phyloP scores from a whole-genome alignment of 2,113 vertebrate species.

The Corythornis vintsioides region DNA sequence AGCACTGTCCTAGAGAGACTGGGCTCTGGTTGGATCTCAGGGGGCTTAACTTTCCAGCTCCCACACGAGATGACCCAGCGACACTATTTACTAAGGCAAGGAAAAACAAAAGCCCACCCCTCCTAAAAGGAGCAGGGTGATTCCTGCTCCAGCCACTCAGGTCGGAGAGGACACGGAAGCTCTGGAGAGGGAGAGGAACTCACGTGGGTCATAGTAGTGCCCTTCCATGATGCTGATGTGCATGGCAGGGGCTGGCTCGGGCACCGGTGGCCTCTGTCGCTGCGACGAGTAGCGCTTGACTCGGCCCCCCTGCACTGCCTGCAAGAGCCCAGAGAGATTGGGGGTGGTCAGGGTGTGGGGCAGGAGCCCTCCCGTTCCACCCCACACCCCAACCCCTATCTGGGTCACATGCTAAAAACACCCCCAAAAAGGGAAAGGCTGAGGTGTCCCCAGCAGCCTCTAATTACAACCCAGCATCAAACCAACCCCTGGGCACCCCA shows the following conservation, averaged over 20 bases:
- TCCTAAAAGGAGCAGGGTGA: accelerated
- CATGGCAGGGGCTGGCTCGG: constrained; percentile 87
- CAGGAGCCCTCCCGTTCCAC: neutral
- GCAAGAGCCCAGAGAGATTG: neutral
- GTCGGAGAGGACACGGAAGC: neutral
- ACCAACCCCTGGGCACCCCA: accelerated
- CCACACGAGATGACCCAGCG: accelerated
- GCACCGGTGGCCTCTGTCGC: constrained; percentile 87
- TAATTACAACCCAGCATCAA: neutral
- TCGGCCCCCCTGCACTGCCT: constrained; percentile 84
- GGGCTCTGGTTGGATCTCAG: neutral
- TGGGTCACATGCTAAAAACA: neutral
- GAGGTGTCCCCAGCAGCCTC: neutral
- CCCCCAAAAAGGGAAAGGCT: neutral
- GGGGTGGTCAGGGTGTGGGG: neutral
- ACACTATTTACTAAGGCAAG: neutral
- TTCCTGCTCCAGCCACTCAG: neutral
- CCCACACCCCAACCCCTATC: neutral
- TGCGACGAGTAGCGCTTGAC: constrained; percentile 97
- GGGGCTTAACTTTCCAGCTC: neutral
- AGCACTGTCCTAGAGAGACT: neutral
- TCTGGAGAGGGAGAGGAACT: constrained; percentile 32
- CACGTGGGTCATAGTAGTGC: constrained; percentile 94
- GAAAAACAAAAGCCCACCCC: neutral
- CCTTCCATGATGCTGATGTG: constrained; percentile 98